A percentile compares a stretch with the other conserved stretches of the same genome.
Evolutionary conservation across 2,797 vertebrate genomes (phyloP).

Genomic region (Aeoliscus strigatus): DNA sequence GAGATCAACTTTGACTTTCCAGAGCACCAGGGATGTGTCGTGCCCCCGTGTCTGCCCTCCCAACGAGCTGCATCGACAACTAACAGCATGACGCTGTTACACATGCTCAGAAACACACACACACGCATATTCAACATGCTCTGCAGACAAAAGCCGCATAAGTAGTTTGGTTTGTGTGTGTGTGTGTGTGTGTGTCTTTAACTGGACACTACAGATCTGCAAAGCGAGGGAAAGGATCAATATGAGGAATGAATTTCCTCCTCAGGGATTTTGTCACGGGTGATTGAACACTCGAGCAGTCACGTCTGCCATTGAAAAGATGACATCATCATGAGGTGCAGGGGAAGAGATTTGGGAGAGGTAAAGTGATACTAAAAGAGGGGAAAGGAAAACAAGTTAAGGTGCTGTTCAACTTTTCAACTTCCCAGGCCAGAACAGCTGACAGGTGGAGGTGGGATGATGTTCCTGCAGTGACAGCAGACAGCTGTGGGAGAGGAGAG

Average conservation of each 20-base stretch:
- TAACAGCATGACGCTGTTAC: conserved; percentile 29
- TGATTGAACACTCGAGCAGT: too few relatives aligned
- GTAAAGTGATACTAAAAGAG: too few relatives aligned
- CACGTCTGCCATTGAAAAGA: too few relatives aligned
- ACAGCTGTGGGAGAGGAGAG: conserved; percentile 66
- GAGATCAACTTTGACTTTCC: too few relatives aligned
- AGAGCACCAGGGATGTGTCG: too few relatives aligned
- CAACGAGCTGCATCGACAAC: conserved; percentile 20
- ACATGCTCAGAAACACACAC: conserved; percentile 4
- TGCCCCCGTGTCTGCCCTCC: conserved; percentile 10
- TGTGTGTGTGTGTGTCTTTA: conserved; percentile 1
- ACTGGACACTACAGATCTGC: neutral
- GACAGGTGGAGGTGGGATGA: conserved; percentile 5
- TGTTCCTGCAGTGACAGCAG: conserved; percentile 33
- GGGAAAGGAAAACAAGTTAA: too few relatives aligned
- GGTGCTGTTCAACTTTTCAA: too few relatives aligned
- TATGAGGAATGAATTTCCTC: too few relatives aligned
- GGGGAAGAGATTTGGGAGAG: too few relatives aligned
- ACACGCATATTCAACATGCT: conserved; percentile 21
- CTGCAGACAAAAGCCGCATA: conserved; percentile 25
- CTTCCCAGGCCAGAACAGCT: conserved; percentile 1
- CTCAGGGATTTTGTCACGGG: too few relatives aligned
- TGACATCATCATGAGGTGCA: too few relatives aligned
- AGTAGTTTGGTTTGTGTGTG: conserved; percentile 1
- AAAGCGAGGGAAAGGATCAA: too few relatives aligned